Evolutionary conservation across 2,888 invertebrate genomes (phyloP).

Genomic region (Boloria selene): DNA sequence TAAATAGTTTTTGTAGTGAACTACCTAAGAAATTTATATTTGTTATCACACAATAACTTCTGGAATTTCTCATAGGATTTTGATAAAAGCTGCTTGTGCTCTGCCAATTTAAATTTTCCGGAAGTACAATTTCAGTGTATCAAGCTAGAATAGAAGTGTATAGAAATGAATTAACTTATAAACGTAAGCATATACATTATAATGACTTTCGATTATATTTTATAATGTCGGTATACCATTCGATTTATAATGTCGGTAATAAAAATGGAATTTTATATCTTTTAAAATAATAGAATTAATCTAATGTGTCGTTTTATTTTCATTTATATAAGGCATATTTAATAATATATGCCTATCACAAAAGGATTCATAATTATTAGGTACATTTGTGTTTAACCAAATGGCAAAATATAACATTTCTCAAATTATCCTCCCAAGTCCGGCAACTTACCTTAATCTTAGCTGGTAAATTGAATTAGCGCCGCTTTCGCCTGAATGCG

Average conservation of each 20-base stretch:
- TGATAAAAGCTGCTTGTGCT: conserved; percentile 8
- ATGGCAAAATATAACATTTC: not conserved
- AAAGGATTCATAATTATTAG: no score
- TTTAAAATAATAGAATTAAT: no score
- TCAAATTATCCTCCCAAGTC: conserved; percentile 2
- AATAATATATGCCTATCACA: no score
- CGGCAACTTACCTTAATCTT: conserved; percentile 20
- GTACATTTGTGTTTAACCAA: not conserved
- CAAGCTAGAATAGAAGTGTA: not conserved
- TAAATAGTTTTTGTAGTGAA: conserved; percentile 2
- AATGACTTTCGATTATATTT: no score
- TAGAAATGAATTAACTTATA: not conserved
- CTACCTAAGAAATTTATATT: conserved; percentile 10
- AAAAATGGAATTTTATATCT: no score
- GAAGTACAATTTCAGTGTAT: not conserved
- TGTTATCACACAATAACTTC: conserved; percentile 9
- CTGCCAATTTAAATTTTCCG: conserved; percentile 16
- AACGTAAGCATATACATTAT: no score
- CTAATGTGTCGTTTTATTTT: no score
- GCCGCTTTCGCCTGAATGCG: conserved; percentile 18
- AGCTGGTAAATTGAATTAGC: conserved; percentile 17
- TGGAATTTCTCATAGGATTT: conserved; percentile 15
- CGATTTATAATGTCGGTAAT: no score
- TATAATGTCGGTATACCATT: no score
- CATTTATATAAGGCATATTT: no score